Conservation (phyloP, 2,113 vertebrate genomes). For the Otolemur garnettii region DNA sequence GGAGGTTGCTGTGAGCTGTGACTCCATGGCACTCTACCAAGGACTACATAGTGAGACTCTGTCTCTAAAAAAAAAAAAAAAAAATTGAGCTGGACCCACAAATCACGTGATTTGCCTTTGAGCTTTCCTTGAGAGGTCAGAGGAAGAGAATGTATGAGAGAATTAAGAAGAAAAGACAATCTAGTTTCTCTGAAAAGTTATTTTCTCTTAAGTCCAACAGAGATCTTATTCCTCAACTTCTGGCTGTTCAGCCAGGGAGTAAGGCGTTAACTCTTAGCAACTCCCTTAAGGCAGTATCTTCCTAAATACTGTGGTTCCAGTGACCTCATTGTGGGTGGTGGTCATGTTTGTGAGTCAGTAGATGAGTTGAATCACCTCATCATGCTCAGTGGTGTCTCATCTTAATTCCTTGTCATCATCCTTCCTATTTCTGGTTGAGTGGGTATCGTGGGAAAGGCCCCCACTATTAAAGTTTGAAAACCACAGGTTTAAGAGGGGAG, state of each 20-base stretch:
- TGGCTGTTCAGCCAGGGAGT: background rate
- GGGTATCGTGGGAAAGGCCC: slow-evolving; percentile 72
- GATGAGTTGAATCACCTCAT: slow-evolving; percentile 67
- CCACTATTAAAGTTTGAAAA: slow-evolving; percentile 69
- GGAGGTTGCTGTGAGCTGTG: no score
- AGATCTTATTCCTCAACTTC: background rate
- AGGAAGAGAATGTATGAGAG: background rate
- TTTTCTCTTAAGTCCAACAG: background rate
- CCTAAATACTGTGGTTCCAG: background rate
- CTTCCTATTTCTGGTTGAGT: slow-evolving; percentile 67
- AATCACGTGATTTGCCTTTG: background rate
- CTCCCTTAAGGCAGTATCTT: background rate
- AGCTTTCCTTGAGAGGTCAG: background rate
- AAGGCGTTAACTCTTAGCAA: background rate
- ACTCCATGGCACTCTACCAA: no score
- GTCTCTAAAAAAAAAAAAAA: no score
- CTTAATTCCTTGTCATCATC: slow-evolving; percentile 61
- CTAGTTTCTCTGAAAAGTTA: background rate
- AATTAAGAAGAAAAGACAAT: background rate
- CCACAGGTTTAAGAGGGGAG: slow-evolving; percentile 58
- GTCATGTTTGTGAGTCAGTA: slow-evolving; percentile 48
- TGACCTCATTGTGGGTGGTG: slow-evolving; percentile 71
- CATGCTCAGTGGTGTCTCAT: slow-evolving; percentile 59
- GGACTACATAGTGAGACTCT: no score
- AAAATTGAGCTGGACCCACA: background rate